A percentile compares a stretch with the other conserved stretches of the same genome.
Evolutionary conservation across 2,797 vertebrate species (phyloP).

Genomic region (Sebastes iracundus): DNA sequence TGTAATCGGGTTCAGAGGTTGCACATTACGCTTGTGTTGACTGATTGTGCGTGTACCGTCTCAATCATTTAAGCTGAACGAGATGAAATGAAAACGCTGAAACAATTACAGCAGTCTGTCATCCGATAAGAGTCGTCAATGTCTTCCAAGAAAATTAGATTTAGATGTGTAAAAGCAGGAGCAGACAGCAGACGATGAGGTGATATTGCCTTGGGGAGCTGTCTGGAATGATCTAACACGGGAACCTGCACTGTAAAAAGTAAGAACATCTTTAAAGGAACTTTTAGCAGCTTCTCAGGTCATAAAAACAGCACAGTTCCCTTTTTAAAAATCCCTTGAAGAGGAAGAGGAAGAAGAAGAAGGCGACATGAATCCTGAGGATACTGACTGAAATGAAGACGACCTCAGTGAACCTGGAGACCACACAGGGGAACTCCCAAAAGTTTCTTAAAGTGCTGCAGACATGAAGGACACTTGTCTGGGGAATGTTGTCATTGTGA

Average conservation of each 20-base stretch:
- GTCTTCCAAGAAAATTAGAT: conserved; percentile 39
- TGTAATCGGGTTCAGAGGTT: background rate
- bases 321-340: background rate
- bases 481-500: background rate
- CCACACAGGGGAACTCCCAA: background rate
- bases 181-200: conserved; percentile 49
- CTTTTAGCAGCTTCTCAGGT: background rate
- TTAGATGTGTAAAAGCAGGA: conserved; percentile 29
- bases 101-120: conserved; percentile 43
- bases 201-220: conserved; percentile 43
- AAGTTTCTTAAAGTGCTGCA: background rate
- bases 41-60: background rate
- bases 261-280: background rate
- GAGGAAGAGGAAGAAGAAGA: background rate
- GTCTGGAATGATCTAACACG: conserved; percentile 32
- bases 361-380: background rate
- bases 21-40: conserved; percentile 3
- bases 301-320: background rate
- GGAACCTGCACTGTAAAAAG: conserved; percentile 7
- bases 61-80: conserved; percentile 11
- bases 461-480: background rate
- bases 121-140: conserved; percentile 37
- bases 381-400: background rate
- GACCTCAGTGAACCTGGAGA: background rate
- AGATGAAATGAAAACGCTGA: conserved; percentile 42